A percentile compares a stretch with the other conserved stretches of the same genome.
Conservation (phyloP, 1,140 invertebrate species). For the Dinothrombium tinctorium region DNA sequence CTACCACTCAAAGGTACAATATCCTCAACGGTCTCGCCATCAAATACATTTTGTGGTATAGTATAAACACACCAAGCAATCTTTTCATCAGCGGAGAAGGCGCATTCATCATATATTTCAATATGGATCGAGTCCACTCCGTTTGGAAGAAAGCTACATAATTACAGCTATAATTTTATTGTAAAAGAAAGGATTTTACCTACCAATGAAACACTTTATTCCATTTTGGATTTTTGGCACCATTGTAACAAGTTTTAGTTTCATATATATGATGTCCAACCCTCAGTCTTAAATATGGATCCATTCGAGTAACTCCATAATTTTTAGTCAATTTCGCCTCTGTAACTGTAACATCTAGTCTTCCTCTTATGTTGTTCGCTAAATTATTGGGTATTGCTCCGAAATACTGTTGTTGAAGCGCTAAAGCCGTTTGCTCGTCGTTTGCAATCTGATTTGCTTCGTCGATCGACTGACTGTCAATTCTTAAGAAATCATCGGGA, state of each 20-base stretch:
- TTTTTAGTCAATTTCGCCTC: constrained; percentile 83
- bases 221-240: constrained; percentile 85
- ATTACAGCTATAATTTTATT: constrained; percentile 18
- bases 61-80: constrained; percentile 63
- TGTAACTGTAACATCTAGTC: constrained; percentile 51
- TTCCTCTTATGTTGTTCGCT: constrained; percentile 35
- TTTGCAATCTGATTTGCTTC: constrained; percentile 38
- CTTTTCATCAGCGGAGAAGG: constrained; percentile 80
- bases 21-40: constrained; percentile 70
- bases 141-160: constrained; percentile 45
- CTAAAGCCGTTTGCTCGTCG: constrained; percentile 52
- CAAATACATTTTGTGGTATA: constrained; percentile 54
- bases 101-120: constrained; percentile 90
- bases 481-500: constrained; percentile 49
- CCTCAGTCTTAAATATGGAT: constrained; percentile 74
- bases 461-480: constrained; percentile 26
- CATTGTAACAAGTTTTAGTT: constrained; percentile 52
- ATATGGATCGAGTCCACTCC: constrained; percentile 67
- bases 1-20: constrained; percentile 77
- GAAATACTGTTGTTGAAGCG: constrained; percentile 47
- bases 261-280: constrained; percentile 82
- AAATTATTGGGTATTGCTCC: constrained; percentile 22
- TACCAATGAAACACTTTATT: constrained; percentile 78
- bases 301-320: constrained; percentile 87
- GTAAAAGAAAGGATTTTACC: constrained; percentile 12